These are phyloP conservation scores for Harpegnathos saltator DNA, from an alignment of 1,140 invertebrate species.

Conservation along the genomic window DNA sequence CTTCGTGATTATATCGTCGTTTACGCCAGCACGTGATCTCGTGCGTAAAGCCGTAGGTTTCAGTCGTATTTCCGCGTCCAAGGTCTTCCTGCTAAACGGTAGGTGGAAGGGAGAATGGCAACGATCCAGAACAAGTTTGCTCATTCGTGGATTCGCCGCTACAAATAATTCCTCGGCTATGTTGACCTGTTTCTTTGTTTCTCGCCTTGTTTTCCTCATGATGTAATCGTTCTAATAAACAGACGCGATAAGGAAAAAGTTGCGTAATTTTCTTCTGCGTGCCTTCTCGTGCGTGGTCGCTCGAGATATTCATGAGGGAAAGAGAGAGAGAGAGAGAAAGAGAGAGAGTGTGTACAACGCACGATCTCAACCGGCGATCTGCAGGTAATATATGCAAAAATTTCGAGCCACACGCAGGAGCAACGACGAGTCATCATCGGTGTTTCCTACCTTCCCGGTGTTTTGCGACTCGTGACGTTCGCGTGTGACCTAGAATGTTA, in stretches of 20 bases:
- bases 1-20: background rate
- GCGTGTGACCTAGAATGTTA: background rate
- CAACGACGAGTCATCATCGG: background rate
- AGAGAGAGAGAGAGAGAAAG: too few species aligned
- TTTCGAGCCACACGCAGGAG: background rate
- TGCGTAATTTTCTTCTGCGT: background rate
- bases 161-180: constrained; percentile 58
- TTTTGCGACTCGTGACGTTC: constrained; percentile 4
- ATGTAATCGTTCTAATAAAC: background rate
- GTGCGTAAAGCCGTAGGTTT: constrained; percentile 6
- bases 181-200: background rate
- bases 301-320: too few species aligned
- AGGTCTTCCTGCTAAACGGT: constrained; percentile 22
- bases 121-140: constrained; percentile 50
- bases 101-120: constrained; percentile 63
- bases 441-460: background rate
- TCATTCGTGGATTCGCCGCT: constrained; percentile 34
- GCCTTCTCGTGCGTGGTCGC: too few species aligned
- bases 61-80: constrained; percentile 8
- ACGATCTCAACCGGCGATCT: too few species aligned
- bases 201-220: background rate
- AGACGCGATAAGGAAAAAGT: background rate
- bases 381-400: too few species aligned
- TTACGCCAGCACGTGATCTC: constrained; percentile 29
- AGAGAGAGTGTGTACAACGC: too few species aligned